Evolutionary conservation across 1,140 invertebrate genomes (phyloP), one percentile per base, ranked within the genome.

Genomic region (Nephotettix cincticeps): DNA sequence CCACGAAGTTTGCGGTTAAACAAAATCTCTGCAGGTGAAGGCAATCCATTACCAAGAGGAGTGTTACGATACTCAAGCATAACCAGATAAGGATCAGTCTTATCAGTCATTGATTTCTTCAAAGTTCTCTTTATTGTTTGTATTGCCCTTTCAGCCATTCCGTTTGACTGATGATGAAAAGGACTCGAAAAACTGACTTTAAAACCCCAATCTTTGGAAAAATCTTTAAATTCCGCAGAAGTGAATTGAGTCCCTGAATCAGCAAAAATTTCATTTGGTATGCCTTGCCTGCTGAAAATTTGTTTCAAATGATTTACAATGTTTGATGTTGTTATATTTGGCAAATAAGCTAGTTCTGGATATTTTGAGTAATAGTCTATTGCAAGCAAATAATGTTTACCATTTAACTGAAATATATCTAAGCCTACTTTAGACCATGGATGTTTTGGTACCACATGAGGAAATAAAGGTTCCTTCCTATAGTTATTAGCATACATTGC

Each of bases 211-310:
- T 79, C 70, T 54, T 75, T 74, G 1, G 76, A 54, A 77, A 84
- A 84, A 1, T 76, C 68, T 66, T 70, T 72, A 74, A 84, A 85
- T 61, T 79, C 74, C 2, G 56, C 28, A n/a, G 74, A 36, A 36
- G 56, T 47, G 72, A 80, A 84, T 43, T 82, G 79, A 1, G 81
- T 77, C 3, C 78, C 80, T 71, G 81, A 80, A 74, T 84, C 81
- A 9, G 69, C 73, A 2, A 81, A 71, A 27, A 81, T 3, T 36
- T 75, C 77, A n/a, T 74, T 67, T 23, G 80, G 80, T 45, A 82
- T 79, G 1, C 79, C 80, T 68, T 75, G 75, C 21, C 71, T 71
- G 25, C 75, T 68, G 74, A 80, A 79, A 19, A 76, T 61, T 11
- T n/a, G 27, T 70, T 79, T 78, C 1, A 77, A 70, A 13, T 54